phyloP scores from a whole-genome alignment of 2,797 vertebrate genomes.

The Scyliorhinus canicula region DNA sequence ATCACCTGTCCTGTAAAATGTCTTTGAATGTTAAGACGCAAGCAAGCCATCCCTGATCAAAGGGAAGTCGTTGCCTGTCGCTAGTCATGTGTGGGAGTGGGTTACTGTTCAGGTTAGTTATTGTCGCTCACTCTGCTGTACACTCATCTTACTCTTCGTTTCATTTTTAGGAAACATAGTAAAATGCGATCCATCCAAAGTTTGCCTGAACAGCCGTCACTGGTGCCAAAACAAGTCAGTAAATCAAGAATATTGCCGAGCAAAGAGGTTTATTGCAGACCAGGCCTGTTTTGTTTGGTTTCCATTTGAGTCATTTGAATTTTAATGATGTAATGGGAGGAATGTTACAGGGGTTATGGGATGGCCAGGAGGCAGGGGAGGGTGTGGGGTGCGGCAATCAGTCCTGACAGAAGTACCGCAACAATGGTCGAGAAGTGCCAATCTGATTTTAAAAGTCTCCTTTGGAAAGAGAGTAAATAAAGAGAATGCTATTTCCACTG shows the following conservation, averaged over 20 bases:
- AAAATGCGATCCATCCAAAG: conserved; percentile 80
- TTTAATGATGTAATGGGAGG: neutral
- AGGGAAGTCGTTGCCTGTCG: neutral
- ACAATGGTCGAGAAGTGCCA: neutral
- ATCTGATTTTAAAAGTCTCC: neutral
- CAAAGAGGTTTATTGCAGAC: neutral
- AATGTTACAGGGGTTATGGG: neutral
- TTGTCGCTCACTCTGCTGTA: neutral
- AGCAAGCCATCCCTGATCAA: neutral
- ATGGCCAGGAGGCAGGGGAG: neutral
- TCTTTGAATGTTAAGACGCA: neutral
- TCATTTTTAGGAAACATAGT: conserved; percentile 83
- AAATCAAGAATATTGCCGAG: conserved; percentile 36
- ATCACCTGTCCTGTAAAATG: neutral
- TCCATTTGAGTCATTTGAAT: neutral
- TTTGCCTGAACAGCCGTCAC: conserved; percentile 67
- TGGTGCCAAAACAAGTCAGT: conserved; percentile 91
- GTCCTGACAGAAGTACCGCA: no score
- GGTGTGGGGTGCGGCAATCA: neutral
- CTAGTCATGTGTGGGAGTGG: neutral
- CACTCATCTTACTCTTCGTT: neutral
- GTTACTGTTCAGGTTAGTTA: neutral
- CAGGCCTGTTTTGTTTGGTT: neutral
- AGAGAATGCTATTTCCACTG: neutral
- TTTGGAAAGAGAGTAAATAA: neutral